A percentile compares a stretch with the other conserved stretches of the same genome.
Evolutionary conservation across 2,113 vertebrate genomes (phyloP).

Genomic region (Sceloporus tristichus): DNA sequence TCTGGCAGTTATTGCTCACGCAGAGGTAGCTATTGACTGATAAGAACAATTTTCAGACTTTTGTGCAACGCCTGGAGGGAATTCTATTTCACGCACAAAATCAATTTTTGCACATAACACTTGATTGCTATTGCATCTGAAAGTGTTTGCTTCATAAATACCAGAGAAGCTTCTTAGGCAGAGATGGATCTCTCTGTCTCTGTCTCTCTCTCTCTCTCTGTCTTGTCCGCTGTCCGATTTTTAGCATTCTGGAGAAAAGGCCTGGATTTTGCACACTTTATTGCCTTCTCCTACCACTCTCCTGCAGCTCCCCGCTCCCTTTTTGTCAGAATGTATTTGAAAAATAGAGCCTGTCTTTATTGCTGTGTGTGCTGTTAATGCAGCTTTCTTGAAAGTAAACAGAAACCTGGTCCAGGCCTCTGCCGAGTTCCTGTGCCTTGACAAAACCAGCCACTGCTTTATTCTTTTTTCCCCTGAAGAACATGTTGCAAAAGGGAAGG

Average conservation of each 20-base stretch:
- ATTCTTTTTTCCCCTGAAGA: not conserved
- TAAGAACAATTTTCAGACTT: slow-evolving; percentile 34
- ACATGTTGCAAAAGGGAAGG: no score
- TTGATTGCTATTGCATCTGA: slow-evolving; percentile 31
- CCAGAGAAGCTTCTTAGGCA: not conserved
- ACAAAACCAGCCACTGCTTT: not conserved
- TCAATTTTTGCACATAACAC: slow-evolving; percentile 42
- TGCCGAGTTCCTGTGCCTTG: not conserved
- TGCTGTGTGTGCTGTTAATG: not conserved
- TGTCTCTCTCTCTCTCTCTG: not conserved
- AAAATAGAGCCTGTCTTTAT: slow-evolving; percentile 7
- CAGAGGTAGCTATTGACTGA: slow-evolving; percentile 21
- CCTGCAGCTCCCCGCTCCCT: not conserved
- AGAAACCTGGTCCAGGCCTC: not conserved
- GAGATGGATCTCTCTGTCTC: not conserved
- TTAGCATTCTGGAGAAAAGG: not conserved
- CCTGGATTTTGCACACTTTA: slow-evolving; percentile 9
- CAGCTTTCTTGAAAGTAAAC: slow-evolving; percentile 8
- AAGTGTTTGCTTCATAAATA: slow-evolving; percentile 31
- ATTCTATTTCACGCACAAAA: slow-evolving; percentile 41
- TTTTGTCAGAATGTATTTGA: not conserved
- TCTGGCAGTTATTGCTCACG: not conserved
- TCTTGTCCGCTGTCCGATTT: not conserved
- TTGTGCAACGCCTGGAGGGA: slow-evolving; percentile 29
- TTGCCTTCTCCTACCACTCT: not conserved